These are phyloP conservation scores for Dipodomys spectabilis DNA, from an alignment of 2,113 vertebrate genomes.

Conservation along the genomic window DNA sequence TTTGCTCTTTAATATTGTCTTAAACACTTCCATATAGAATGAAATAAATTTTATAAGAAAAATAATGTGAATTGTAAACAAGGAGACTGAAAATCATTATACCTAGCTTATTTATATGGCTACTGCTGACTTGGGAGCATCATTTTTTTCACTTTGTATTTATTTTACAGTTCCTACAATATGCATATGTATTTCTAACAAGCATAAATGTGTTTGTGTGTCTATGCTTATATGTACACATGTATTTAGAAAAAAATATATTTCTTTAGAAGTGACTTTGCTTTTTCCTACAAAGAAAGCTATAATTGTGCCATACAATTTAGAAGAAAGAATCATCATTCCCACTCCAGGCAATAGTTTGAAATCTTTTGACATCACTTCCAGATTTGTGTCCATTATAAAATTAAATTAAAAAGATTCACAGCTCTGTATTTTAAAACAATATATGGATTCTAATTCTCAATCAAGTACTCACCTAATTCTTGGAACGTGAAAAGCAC, in stretches of 20 bases:
- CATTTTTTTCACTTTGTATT: constrained; percentile 15
- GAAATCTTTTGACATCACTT: background rate
- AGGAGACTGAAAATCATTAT: constrained; percentile 4
- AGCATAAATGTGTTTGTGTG: background rate
- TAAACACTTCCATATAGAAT: constrained; percentile 57
- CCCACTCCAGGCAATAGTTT: background rate
- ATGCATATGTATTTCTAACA: constrained; percentile 6
- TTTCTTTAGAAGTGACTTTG: background rate
- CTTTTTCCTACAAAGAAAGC: constrained; percentile 33
- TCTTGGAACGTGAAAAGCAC: background rate
- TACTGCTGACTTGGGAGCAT: background rate
- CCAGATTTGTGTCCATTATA: background rate
- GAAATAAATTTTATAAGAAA: constrained; percentile 4
- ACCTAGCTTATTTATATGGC: background rate
- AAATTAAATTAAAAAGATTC: background rate
- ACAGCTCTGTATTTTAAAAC: constrained; percentile 22
- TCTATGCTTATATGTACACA: background rate
- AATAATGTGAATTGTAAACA: background rate
- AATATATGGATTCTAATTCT: constrained; percentile 28
- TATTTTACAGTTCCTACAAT: background rate
- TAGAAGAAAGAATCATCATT: constrained; percentile 5
- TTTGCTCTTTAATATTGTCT: constrained; percentile 10
- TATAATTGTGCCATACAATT: background rate
- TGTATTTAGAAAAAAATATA: background rate
- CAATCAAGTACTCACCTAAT: background rate